These are phyloP conservation scores for Steatocranus sp. DNA, from an alignment of 2,797 vertebrate species.

Conservation along the genomic window DNA sequence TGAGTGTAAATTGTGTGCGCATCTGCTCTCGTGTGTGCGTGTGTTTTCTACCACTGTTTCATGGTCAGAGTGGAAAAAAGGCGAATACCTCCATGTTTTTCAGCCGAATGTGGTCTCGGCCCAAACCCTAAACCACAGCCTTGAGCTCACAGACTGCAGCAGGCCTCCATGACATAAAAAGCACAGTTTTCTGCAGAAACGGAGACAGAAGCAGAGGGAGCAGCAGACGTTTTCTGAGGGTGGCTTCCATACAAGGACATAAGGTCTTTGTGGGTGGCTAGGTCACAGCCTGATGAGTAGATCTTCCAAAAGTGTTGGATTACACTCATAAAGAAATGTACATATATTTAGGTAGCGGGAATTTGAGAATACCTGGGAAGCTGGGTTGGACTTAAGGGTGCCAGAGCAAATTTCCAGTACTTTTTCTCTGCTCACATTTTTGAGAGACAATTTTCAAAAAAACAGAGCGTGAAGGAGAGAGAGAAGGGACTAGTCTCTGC, in stretches of 20 bases:
- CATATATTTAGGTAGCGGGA: not conserved
- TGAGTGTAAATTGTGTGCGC: not conserved
- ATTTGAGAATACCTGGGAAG: not conserved
- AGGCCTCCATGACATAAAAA: conserved; percentile 71
- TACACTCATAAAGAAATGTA: not conserved
- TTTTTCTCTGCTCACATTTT: not conserved
- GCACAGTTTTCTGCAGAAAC: conserved; percentile 53
- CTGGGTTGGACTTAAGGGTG: not conserved
- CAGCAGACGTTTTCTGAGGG: conserved; percentile 25
- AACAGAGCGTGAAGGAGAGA: conserved; percentile 12
- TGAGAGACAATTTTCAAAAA: not conserved
- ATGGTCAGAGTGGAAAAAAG: conserved; percentile 72
- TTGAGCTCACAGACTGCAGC: conserved; percentile 74
- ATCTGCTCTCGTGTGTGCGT: not conserved
- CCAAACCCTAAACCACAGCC: conserved; percentile 77
- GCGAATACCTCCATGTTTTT: conserved; percentile 75
- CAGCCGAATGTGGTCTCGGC: conserved; percentile 70
- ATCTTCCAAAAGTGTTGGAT: not conserved
- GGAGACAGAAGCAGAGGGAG: conserved; percentile 37
- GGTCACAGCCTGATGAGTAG: not conserved
- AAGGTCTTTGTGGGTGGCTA: conserved; percentile 28
- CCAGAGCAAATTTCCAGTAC: not conserved
- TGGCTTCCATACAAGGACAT: conserved; percentile 44
- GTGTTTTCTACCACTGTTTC: conserved; percentile 62
- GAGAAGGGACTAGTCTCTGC: conserved; percentile 63